Base-by-base conservation (phyloP, 2,113 vertebrate genomes). In the Donacobius atricapilla region DNA sequence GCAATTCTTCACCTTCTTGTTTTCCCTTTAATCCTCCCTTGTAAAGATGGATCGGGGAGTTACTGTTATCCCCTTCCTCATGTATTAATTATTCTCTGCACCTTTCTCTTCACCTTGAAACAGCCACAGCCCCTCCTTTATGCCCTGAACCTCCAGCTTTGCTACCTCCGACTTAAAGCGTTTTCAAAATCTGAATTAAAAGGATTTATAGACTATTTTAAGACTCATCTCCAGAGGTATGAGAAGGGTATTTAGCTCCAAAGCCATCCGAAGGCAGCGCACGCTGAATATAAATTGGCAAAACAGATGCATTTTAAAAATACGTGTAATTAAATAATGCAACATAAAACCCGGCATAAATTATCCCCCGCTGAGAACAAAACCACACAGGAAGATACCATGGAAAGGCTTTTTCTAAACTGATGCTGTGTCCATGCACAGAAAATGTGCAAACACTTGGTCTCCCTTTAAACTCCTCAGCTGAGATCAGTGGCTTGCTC, bases 271-370 rank as follows among this genome's bases (percentile, higher is more conserved):
- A 24, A 94, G 79, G 88, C 79, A 68, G 92, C 3, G 0, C 5
- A 35, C 0, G 2, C 68, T 23, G 82, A 89, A 73, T 63, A 25
- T 10, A 54, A 96, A 96, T 40, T 44, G 85, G 90, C 78, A 83
- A 90, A 93, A 80, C 84, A 94, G 89, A 93, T 47, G 94, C 85
- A 44, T 86, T 93, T 95, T 87, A 58, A 86, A 94, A 95, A 90
- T 9, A 83, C 2, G 1, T 0, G 4, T 86, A 85, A 97, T 96
- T 89, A 91, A 96, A 95, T 94, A 95, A 95, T 53, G 53, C 89
- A 91, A 78, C 60, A 75, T 87, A 91, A 96, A 94, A 8, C 91
- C 58, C 11, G 13, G 90, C 82, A 79, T 61, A 91, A 94, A 73
- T 89, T 45, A 87, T 91, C 63, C 82, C 94, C 91, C 4, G 7